Evolutionary conservation across 2,797 vertebrate species (phyloP).

Genomic region (Chaunax sp.): DNA sequence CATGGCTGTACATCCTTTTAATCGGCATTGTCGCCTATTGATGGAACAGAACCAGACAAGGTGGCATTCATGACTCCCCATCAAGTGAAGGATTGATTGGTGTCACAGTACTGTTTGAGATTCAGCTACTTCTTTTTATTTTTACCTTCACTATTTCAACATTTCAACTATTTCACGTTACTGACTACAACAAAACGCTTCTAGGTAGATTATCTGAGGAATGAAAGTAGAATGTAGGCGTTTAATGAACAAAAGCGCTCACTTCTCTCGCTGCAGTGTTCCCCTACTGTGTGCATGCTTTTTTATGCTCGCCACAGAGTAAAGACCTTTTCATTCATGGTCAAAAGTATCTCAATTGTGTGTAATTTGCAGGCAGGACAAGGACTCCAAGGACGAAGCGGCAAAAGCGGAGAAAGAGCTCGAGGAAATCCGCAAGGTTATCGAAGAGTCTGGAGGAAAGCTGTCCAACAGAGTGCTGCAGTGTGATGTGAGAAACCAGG

Average conservation of each 20-base stretch:
- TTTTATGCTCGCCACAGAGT: constrained; percentile 15
- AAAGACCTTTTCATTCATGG: constrained; percentile 36
- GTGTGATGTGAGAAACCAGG: constrained; percentile 84
- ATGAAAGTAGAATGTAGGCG: constrained; percentile 14
- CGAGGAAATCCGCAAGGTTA: constrained; percentile 92
- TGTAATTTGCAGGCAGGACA: constrained; percentile 87
- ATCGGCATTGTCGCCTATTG: constrained; percentile 21
- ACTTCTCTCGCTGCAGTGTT: constrained; percentile 5
- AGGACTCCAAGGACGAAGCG: constrained; percentile 89
- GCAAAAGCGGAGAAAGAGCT: constrained; percentile 90
- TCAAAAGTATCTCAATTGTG: constrained; percentile 38
- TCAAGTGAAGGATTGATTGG: constrained; percentile 1
- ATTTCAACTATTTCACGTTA: too few species aligned
- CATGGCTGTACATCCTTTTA: constrained; percentile 22
- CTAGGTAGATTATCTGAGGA: constrained; percentile 20
- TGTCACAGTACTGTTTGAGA: not conserved
- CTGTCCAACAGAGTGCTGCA: constrained; percentile 89
- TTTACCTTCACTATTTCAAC: not conserved
- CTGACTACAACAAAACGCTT: constrained; percentile 8
- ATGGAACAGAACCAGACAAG: constrained; percentile 39
- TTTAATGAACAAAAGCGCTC: constrained; percentile 12
- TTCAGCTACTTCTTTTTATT: constrained; percentile 5
- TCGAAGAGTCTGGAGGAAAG: constrained; percentile 92
- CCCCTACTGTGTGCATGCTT: constrained; percentile 4
- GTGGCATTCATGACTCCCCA: not conserved